Base-by-base conservation (phyloP, 2,113 vertebrate genomes). In the Beaufortia kweichowensis region DNA sequence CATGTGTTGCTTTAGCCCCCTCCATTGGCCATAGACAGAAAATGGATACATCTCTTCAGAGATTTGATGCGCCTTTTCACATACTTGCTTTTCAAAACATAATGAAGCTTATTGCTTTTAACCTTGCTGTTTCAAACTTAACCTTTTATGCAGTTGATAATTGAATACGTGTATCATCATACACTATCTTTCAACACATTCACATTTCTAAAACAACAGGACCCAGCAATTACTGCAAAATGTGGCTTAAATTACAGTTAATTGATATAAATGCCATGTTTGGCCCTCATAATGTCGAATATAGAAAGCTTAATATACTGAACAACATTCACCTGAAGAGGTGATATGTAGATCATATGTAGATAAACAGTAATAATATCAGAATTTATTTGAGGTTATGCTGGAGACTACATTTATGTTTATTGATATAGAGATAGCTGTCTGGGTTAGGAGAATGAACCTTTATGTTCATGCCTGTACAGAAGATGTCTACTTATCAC, bases 1-100 rank as follows among this genome's bases (percentile, higher is more conserved):
- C n/a, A 14, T 28, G 43, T 72, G 72, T 29, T 76, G 43, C 81
- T 84, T 78, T 78, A 87, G 86, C 86, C n/a, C 87, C 84, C 88
- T 86, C 87, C 75, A 70, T 84, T 86, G 87, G 86, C 82, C 19
- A 80, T 17, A 66, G 33, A 19, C 55, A 48, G 43, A 55, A 63
- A 63, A 15, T 75, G 21, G 19, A 15, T 55, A 23, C 33, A 26
- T 65, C 9, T 66, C 21, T 56, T 55, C 14, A 64, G 46, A 39
- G 21, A n/a, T 43, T 46, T 9, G 7, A 46, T 46, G 43, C 15
- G 14, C 14, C 19, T 53, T 3, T 21, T 53, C 14, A 15, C 11
- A 46, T 46, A 11, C 14, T 11, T 46, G 12, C 41, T 14, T 12
- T 39, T 63, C 12, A 65, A 9, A 6, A 43, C 1, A 48, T 66